These are phyloP conservation scores for Cydia strobilella DNA, from an alignment of 1,140 invertebrate genomes.

Conservation along the genomic window DNA sequence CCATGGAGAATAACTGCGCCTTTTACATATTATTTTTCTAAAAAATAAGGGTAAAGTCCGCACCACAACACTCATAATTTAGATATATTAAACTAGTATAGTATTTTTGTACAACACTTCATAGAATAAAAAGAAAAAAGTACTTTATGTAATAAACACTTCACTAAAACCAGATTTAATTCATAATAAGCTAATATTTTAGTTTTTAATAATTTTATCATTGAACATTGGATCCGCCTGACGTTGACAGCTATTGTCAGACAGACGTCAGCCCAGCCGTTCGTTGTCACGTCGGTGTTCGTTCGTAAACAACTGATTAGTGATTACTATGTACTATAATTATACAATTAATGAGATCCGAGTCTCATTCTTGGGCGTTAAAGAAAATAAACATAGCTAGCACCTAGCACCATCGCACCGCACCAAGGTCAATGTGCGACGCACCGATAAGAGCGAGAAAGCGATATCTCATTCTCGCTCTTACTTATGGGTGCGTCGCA, in stretches of 20 bases:
- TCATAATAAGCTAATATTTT: neutral
- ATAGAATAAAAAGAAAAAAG: neutral
- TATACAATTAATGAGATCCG: no score
- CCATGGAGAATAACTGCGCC: constrained; percentile 46
- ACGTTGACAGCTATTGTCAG: neutral
- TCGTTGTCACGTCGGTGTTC: neutral
- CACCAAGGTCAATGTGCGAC: no score
- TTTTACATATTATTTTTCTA: constrained; percentile 45
- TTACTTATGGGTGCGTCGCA: no score
- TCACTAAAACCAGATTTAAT: neutral
- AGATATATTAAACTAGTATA: neutral
- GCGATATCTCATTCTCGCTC: no score
- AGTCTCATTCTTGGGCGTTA: no score
- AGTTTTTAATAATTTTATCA: neutral
- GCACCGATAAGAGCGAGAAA: no score
- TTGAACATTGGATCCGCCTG: neutral
- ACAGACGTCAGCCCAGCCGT: neutral
- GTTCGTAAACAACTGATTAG: neutral
- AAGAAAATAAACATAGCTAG: no score
- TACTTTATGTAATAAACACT: neutral
- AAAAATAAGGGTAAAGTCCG: constrained; percentile 43
- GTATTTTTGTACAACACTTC: neutral
- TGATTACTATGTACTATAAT: no score
- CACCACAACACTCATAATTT: constrained; percentile 43
- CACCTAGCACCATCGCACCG: no score